Evolutionary conservation across 2,888 invertebrate genomes (phyloP).

Genomic region (Oegoconia quadripuncta): DNA sequence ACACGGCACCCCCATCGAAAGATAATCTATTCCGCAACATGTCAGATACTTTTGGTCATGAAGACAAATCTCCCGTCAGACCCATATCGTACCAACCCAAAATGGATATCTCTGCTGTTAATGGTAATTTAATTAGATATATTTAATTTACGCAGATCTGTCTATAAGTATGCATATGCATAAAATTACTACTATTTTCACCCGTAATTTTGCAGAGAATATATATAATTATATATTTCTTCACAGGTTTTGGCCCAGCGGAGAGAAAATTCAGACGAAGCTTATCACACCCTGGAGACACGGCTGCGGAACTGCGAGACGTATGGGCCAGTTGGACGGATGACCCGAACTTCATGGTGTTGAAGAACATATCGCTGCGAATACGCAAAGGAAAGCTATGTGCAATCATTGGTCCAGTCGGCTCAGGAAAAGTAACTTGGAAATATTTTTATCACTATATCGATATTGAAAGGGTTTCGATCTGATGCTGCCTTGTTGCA

Average conservation of each 20-base stretch:
- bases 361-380: slow-evolving; percentile 73
- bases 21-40: slow-evolving; percentile 48
- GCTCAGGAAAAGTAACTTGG: slow-evolving; percentile 82
- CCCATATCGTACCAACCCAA: slow-evolving; percentile 54
- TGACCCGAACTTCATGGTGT: slow-evolving; percentile 70
- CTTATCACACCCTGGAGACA: slow-evolving; percentile 48
- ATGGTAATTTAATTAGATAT: too few species aligned
- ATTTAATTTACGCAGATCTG: too few species aligned
- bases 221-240: too few species aligned
- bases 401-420: slow-evolving; percentile 87
- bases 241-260: slow-evolving; percentile 2
- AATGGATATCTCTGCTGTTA: slow-evolving; percentile 23
- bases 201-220: too few species aligned
- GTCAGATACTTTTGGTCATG: slow-evolving; percentile 30
- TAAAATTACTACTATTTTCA: too few species aligned
- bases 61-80: slow-evolving; percentile 32
- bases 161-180: too few species aligned
- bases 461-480: background rate
- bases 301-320: slow-evolving; percentile 51
- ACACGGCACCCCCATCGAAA: slow-evolving; percentile 18
- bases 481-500: background rate
- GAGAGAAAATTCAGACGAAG: slow-evolving; percentile 38
- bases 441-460: background rate
- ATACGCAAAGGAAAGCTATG: slow-evolving; percentile 80
- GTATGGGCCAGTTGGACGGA: slow-evolving; percentile 75